A percentile compares a stretch with the other conserved stretches of the same genome.
phyloP scores from a whole-genome alignment of 2,888 invertebrate genomes.

The Zaprionus obscuricornis region DNA sequence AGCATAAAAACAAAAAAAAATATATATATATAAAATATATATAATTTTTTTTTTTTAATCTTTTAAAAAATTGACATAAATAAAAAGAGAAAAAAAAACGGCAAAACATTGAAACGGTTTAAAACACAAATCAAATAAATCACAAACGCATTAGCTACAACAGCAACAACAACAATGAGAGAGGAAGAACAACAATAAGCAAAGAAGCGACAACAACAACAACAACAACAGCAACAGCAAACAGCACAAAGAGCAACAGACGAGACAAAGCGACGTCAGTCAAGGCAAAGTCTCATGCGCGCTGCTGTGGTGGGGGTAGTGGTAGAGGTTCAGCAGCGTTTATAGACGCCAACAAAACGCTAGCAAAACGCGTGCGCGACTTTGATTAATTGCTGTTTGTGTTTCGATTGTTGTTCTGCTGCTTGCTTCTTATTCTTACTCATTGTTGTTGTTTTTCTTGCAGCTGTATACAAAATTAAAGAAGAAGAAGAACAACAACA shows the following conservation, averaged over 20 bases:
- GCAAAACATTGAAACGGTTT: constrained; percentile 47
- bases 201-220: constrained; percentile 14
- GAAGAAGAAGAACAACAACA: constrained; percentile 14
- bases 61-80: constrained; percentile 3
- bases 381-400: constrained; percentile 60
- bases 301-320: too few relatives aligned
- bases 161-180: constrained; percentile 2
- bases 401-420: background rate
- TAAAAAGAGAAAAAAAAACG: constrained; percentile 1
- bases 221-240: constrained; percentile 7
- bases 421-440: too few relatives aligned
- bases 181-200: background rate
- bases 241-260: constrained; percentile 16
- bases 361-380: constrained; percentile 50
- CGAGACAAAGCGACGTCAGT: constrained; percentile 46
- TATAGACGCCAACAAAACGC: constrained; percentile 52
- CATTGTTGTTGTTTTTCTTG: constrained; percentile 15
- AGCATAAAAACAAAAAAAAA: background rate
- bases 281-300: constrained; percentile 29
- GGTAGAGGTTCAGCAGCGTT: constrained; percentile 16
- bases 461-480: constrained; percentile 9
- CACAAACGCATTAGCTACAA: constrained; percentile 36
- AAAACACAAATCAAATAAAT: constrained; percentile 50
- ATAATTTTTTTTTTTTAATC: too few relatives aligned
- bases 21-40: too few relatives aligned